Base-by-base conservation (phyloP, 2,888 invertebrate species). In the Ctenicera cuprea region DNA sequence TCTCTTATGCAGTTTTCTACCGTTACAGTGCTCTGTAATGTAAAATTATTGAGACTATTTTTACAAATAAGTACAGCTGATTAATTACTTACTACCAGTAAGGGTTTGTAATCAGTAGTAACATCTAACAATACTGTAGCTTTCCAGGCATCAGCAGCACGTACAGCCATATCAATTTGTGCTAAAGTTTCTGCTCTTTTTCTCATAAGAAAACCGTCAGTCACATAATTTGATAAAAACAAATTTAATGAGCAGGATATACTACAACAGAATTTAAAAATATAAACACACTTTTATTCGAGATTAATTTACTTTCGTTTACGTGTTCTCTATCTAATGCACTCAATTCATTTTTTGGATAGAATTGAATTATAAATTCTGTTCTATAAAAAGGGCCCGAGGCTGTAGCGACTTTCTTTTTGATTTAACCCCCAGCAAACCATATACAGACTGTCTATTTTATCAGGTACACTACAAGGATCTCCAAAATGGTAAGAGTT, bases 141-240 rank as follows among this genome's bases (percentile, higher is more conserved):
- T 67, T 94, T 90, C 94, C 97, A 95, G 4, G 95, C 94, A 86
- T 94, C 92, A 74, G 93, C 88, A 83, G 92, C 92, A 85, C 93
- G 92, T 63, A 94, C 93, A 20, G 94, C 92, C 0, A 90, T 88
- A 79, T 95, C 93, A 75, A 95, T 92, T 80, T 90, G 90, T 45
- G 89, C 89, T 0, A 90, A 89, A 16, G 93, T 89, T 80, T 91
- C 89, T 50, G 89, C 88, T 82, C 93, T 93, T 68, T 94, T 92
- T 75, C 95, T 92, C 76, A 94, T 94, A 76, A 95, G 90, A 88
- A 96, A 98, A 7, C 94, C 94, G 81, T 95, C 94, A 79, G 94
- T 94, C 22, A 97, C 94, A 87, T 97, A 96, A 85, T 96, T 94
- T 57, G 93, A 92, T 68, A 98, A 88, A 87, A 97, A 97, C 76